Conservation (phyloP, 2,888 invertebrate species). For the Bedellia somnulentella region DNA sequence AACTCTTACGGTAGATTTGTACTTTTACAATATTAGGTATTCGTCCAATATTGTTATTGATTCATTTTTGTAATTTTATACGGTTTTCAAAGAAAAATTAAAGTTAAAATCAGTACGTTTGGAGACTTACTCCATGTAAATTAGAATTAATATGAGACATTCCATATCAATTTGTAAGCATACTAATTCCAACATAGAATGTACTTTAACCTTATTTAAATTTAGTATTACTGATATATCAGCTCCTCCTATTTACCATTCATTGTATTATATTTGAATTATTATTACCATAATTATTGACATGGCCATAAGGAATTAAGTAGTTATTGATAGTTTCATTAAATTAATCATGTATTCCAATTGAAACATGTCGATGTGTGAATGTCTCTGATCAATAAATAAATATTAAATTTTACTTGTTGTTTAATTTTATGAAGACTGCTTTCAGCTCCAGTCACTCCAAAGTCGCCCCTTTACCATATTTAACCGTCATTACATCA, state of each 20-base stretch:
- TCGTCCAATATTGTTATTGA: constrained; percentile 32
- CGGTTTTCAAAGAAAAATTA: constrained; percentile 46
- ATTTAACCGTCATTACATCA: too few species aligned
- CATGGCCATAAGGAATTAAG: constrained; percentile 28
- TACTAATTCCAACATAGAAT: constrained; percentile 14
- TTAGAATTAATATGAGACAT: constrained; percentile 54
- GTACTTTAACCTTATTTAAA: background rate
- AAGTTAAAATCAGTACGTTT: constrained; percentile 40
- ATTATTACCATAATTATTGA: constrained; percentile 19
- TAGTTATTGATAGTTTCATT: constrained; percentile 23
- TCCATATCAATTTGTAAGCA: constrained; percentile 39
- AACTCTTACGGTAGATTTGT: constrained; percentile 40
- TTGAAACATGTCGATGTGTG: constrained; percentile 55
- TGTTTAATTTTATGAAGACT: background rate
- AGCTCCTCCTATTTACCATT: background rate
- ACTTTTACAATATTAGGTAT: too few species aligned
- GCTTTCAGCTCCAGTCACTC: too few species aligned
- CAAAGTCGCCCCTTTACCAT: too few species aligned
- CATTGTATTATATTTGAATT: background rate
- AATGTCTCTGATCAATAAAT: constrained; percentile 61
- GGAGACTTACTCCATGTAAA: constrained; percentile 29
- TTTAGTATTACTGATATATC: constrained; percentile 8
- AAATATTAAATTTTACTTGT: constrained; percentile 19
- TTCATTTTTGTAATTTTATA: constrained; percentile 60
- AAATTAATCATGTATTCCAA: constrained; percentile 26